These are phyloP conservation scores for Fringilla coelebs DNA, from an alignment of 2,797 vertebrate species.

Conservation along the genomic window DNA sequence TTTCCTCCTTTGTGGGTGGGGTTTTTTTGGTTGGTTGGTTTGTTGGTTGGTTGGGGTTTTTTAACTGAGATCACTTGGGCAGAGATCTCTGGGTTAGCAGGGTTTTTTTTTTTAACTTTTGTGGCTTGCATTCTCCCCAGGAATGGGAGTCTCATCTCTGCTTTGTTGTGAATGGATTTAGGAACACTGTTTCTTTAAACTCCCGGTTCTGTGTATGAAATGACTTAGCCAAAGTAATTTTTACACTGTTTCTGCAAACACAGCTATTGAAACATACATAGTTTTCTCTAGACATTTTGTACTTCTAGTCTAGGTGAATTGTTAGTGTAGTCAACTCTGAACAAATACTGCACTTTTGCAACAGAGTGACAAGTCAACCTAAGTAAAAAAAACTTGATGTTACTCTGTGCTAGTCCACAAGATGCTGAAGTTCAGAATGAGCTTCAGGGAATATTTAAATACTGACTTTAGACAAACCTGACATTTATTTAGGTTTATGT, in stretches of 20 bases:
- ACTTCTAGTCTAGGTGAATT: background rate
- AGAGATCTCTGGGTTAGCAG: background rate
- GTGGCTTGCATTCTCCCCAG: background rate
- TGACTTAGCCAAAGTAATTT: background rate
- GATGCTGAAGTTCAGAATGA: background rate
- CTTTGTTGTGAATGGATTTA: background rate
- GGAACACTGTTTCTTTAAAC: accelerated
- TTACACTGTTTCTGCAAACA: background rate
- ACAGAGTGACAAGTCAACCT: background rate
- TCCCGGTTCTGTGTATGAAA: background rate
- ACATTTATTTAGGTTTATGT: background rate
- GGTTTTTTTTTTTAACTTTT: background rate
- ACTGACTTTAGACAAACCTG: background rate
- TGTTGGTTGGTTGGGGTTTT: background rate
- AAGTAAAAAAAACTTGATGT: background rate
- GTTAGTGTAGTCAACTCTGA: accelerated
- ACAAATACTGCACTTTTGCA: background rate
- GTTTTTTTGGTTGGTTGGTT: background rate
- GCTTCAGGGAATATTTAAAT: background rate
- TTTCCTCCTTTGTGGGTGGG: background rate
- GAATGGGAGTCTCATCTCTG: background rate
- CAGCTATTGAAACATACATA: background rate
- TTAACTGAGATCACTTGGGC: background rate
- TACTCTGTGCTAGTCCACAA: background rate
- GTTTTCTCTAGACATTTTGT: background rate